Evolutionary conservation across 1,140 invertebrate species (phyloP).

Genomic region (Ladona fulva): DNA sequence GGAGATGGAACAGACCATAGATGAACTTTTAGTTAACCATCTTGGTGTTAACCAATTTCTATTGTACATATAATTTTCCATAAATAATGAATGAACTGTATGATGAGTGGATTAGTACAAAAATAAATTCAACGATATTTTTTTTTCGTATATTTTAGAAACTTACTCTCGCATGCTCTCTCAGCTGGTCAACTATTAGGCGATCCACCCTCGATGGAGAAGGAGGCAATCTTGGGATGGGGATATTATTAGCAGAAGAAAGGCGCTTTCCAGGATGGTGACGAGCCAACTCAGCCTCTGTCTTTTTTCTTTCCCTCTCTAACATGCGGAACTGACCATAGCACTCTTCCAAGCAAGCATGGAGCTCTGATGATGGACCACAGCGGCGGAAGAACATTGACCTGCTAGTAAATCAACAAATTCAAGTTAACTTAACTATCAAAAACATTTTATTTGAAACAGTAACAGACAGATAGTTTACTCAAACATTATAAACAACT

Average conservation of each 20-base stretch:
- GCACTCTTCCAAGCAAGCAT: conserved; percentile 66
- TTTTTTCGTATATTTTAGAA: too few species aligned
- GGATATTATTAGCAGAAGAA: conserved; percentile 70
- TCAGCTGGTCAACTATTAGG: conserved; percentile 70
- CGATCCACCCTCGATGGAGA: conserved; percentile 76
- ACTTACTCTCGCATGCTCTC: conserved; percentile 61
- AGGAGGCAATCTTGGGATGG: conserved; percentile 65
- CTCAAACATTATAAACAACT: too few species aligned
- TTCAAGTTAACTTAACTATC: too few species aligned
- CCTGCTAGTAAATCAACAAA: background rate
- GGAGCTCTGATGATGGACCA: conserved; percentile 37
- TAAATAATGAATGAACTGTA: too few species aligned
- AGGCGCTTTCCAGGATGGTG: conserved; percentile 73
- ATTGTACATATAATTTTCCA: too few species aligned
- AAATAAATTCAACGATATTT: too few species aligned
- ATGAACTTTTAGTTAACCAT: too few species aligned
- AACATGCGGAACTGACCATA: conserved; percentile 74
- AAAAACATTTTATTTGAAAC: too few species aligned
- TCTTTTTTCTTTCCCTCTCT: conserved; percentile 76
- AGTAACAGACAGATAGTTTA: too few species aligned
- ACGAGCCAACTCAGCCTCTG: conserved; percentile 69
- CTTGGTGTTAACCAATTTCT: too few species aligned
- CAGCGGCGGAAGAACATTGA: background rate
- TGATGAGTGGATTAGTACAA: too few species aligned
- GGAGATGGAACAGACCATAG: too few species aligned